Conservation (phyloP, 2,113 vertebrate species). For the Toxotes jaculatrix region DNA sequence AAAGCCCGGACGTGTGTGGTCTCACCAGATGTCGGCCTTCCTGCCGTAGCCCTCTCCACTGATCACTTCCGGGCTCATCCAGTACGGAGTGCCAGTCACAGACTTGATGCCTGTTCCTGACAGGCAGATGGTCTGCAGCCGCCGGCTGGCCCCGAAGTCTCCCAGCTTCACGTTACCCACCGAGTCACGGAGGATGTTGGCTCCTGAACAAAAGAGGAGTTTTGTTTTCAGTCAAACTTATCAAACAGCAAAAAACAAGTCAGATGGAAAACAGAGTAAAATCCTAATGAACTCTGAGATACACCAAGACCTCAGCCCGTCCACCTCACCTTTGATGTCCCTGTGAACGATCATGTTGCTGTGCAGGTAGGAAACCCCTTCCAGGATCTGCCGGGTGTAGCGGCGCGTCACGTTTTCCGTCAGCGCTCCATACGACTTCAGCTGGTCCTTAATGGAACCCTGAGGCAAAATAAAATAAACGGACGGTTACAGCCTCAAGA, state of each 20-base stretch:
- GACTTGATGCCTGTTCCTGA: constrained; percentile 98
- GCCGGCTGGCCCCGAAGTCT: constrained; percentile 97
- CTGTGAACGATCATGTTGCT: constrained; percentile 99
- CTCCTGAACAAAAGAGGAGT: constrained; percentile 84
- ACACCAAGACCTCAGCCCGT: no score
- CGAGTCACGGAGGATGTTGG: constrained; percentile 97
- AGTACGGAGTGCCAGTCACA: constrained; percentile 97
- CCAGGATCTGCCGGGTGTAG: constrained; percentile 97
- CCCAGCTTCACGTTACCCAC: constrained; percentile 98
- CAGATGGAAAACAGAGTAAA: no score
- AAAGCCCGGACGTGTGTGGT: neutral
- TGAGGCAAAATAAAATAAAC: constrained; percentile 46
- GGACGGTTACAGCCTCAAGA: no score
- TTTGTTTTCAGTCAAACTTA: neutral
- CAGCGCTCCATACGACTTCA: constrained; percentile 97
- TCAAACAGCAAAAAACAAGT: no score
- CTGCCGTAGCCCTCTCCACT: constrained; percentile 98
- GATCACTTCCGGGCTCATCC: constrained; percentile 99
- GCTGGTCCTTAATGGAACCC: constrained; percentile 99
- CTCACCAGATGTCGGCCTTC: constrained; percentile 98
- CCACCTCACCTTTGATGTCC: constrained; percentile 95
- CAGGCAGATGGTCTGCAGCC: constrained; percentile 97
- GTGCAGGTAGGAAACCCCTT: constrained; percentile 98
- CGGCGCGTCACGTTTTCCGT: constrained; percentile 98
- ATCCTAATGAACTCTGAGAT: no score